Base-by-base conservation (phyloP, 2,113 vertebrate genomes). In the Muntiacus muntjak region DNA sequence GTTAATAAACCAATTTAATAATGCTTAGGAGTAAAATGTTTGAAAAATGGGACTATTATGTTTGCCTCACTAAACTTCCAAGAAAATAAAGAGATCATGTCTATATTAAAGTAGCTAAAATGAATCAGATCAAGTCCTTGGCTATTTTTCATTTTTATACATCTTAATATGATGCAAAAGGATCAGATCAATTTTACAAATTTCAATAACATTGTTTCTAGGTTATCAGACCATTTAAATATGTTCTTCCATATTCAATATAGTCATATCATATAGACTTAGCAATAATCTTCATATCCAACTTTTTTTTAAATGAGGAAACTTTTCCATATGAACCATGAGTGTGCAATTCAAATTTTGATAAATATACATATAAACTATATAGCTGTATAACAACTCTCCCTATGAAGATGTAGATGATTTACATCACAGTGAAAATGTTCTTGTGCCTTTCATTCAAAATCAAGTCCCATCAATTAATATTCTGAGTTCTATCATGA, bases 1-100 rank as follows among this genome's bases (percentile, higher is more conserved):
- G 10, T 76, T 96, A 87, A 90, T 76, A 92, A 89, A 79, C n/a
- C 50, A 95, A 84, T 74, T 97, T 97, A 94, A 26, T 71, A 92
- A 62, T 67, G 21, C 16, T 96, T 83, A 93, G 62, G 30, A 93
- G 78, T 45, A 43, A 26, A 93, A 86, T 91, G 33, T 23, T 47
- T 95, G 47, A 95, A 94, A 96, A 92, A 89, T 93, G 25, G 10
- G 15, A 86, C 36, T 85, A 67, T 82, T 94, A 92, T 36, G 79
- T 95, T 96, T 92, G 43, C 16, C 14, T 91, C 50, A 82, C 86
- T 96, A 82, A 85, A 96, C 17, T 93, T 90, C 50, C 58, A 87
- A 6, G 9, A 40, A 74, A 95, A 83, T 17, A 87, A 94, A 93
- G 12, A 81, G 0, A 33, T 1, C n/a, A 60, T 76, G 4, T 82